Evolutionary conservation across 2,888 invertebrate species (phyloP).

Genomic region (Camponotus fellah): DNA sequence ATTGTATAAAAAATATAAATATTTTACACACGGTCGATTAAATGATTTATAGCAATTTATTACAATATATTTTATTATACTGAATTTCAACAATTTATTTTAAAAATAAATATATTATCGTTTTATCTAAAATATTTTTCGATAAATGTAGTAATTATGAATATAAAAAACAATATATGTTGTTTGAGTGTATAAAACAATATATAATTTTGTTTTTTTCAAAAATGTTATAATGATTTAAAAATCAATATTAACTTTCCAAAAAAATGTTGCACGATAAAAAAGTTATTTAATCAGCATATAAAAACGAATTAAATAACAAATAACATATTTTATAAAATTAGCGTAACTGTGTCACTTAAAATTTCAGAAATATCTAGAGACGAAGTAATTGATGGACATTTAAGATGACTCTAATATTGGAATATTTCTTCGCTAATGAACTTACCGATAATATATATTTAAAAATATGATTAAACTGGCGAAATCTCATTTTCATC

Average conservation of each 20-base stretch:
- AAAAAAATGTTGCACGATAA: neutral
- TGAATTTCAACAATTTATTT: neutral
- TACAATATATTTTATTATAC: neutral
- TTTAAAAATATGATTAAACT: neutral
- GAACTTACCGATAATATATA: neutral
- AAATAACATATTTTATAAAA: neutral
- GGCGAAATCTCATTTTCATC: neutral
- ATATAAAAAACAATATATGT: neutral
- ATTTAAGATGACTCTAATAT: neutral
- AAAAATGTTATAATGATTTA: neutral
- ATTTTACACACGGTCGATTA: neutral
- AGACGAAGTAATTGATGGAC: neutral
- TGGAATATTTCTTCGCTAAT: neutral
- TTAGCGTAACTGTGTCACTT: neutral
- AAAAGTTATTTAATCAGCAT: neutral
- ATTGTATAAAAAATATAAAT: neutral
- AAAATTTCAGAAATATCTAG: neutral
- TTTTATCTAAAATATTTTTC: neutral
- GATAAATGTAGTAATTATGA: neutral
- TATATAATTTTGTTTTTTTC: neutral
- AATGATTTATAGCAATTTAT: neutral
- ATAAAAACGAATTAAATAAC: neutral
- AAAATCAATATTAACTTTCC: neutral
- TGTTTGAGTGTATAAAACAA: too few relatives aligned
- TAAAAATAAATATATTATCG: neutral